Base-by-base conservation (phyloP, 1,140 invertebrate species). In the Ceratosolen solmsi region DNA sequence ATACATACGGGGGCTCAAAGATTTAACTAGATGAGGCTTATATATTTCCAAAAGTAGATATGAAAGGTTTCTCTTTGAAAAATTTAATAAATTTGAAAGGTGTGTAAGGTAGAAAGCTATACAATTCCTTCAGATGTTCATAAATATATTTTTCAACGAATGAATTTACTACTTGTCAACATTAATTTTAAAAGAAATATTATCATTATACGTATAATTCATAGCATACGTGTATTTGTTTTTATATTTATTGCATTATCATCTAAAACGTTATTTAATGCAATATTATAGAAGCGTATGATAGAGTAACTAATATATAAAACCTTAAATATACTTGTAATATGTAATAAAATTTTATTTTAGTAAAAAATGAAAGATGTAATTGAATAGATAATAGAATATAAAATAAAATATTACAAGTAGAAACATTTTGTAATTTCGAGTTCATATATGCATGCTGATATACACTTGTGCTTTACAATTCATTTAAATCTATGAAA, bases 21-120 rank as follows among this genome's bases (percentile, higher is more conserved):
- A 36, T 36, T 65, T 65, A 65, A 15, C 3, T 5, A 36, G 60
- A 65, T 30, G 20, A 65, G 13, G 60, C 60, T 36, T 36, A 20
- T 36, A 65, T 65, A 36, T 65, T 20, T 65, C 7, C 20, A 17
- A 36, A 65, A 65, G 30, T 65, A 27, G 13, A 65, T 20, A 65
- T 36, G 25, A 65, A 65, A 65, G 30, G 17, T 65, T 20, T 65
- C 60, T 65, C 17, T 65, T 65, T 9, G 58, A 60, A 36, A 63
- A 65, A 65, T 36, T 65, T 65, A 36, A 36, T 36, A 36, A 65
- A 65, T 27, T 36, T 58, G 30, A 65, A 65, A 65, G 36, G 27
- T 33, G 8, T 20, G 30, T 36, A 27, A 65, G 20, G 13, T 11
- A 36, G 30, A 65, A 22, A 65, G 30, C 27, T 65, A 36, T n/a